Conservation (phyloP, 2,888 invertebrate species). For the Pseudolycoriella hygida region DNA sequence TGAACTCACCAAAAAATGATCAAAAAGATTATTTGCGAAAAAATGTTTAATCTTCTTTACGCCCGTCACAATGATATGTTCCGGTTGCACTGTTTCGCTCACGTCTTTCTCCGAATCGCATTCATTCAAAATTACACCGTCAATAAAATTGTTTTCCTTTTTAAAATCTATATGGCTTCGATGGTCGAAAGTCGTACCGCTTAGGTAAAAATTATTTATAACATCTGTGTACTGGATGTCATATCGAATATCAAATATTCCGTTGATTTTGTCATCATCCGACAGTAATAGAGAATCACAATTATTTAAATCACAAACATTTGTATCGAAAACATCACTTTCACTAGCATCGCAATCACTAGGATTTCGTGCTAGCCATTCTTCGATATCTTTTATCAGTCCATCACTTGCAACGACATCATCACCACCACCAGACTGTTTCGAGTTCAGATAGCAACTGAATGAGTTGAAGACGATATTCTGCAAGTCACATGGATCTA, state of each 20-base stretch:
- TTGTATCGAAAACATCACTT: background rate
- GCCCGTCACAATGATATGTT: background rate
- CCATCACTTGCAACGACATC: background rate
- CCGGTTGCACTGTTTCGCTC: no score
- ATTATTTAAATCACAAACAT: background rate
- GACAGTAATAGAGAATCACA: no score
- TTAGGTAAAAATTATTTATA: no score
- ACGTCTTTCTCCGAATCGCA: no score
- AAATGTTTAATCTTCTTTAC: background rate
- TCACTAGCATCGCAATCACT: background rate
- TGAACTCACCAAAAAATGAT: background rate
- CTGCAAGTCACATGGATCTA: conserved; percentile 6
- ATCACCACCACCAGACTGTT: background rate
- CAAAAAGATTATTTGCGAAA: background rate
- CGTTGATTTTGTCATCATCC: no score
- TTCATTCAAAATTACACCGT: background rate
- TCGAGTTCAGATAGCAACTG: conserved; percentile 19
- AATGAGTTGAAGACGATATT: conserved; percentile 15
- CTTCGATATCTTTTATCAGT: background rate
- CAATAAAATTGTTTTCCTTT: background rate
- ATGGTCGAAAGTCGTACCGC: no score
- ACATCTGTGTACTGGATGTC: no score
- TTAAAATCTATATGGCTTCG: no score
- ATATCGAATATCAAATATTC: no score
- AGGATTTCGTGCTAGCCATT: background rate